Percentiles rank a stretch among this genome's conserved stretches.
Evolutionary conservation across 2,888 invertebrate genomes (phyloP).

Genomic region (Heliconius sara): DNA sequence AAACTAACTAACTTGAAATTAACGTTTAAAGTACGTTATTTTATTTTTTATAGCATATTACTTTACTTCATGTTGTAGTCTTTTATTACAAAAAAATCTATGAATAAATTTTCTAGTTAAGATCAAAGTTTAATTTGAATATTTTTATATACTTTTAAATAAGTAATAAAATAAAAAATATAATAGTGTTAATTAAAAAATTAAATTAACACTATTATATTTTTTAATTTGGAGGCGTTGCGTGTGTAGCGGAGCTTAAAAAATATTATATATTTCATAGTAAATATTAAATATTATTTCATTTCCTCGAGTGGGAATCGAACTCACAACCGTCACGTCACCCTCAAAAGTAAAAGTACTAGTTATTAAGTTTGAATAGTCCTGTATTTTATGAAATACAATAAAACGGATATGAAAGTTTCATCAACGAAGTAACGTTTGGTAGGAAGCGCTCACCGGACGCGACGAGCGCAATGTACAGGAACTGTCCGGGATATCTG

Average conservation of each 20-base stretch:
- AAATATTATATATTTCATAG: too few species aligned
- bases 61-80: background rate
- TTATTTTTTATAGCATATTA: slow-evolving; percentile 10
- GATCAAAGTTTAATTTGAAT: background rate
- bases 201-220: too few species aligned
- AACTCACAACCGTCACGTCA: too few species aligned
- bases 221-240: too few species aligned
- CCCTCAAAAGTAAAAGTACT: background rate
- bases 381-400: background rate
- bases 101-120: slow-evolving; percentile 5
- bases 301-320: too few species aligned
- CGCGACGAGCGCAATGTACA: slow-evolving; percentile 56
- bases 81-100: slow-evolving; percentile 5
- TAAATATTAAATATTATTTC: too few species aligned
- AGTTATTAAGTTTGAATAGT: background rate
- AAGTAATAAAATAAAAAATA: background rate
- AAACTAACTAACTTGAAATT: slow-evolving; percentile 4
- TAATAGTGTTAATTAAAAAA: too few species aligned
- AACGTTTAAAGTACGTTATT: background rate
- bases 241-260: too few species aligned
- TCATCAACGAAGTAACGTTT: slow-evolving; percentile 51
- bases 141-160: background rate
- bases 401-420: slow-evolving; percentile 6
- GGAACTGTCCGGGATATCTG: slow-evolving; percentile 65
- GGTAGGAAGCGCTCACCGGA: slow-evolving; percentile 56